These are phyloP conservation scores for Cassiopea xamachana DNA, from an alignment of 30 jellyfish, hydroid and myxozoan species.

Conservation along the genomic window DNA sequence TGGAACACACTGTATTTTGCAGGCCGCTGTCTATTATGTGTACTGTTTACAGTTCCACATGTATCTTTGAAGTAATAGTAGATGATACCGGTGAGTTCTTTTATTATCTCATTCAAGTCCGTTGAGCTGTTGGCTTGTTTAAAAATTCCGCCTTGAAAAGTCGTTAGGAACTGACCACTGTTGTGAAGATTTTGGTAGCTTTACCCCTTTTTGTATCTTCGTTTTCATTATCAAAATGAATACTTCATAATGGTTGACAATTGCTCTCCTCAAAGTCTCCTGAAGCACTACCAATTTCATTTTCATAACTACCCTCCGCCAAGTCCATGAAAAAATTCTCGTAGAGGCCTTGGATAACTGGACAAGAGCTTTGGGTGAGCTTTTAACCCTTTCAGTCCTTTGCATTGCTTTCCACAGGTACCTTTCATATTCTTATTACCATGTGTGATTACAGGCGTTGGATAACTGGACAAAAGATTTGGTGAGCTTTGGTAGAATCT, in stretches of 20 bases:
- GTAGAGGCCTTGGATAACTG: not conserved
- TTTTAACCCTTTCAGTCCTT: not conserved
- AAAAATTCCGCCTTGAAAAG: conserved; percentile 1
- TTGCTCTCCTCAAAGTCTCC: not conserved
- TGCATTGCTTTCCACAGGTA: not conserved
- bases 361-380: conserved; percentile 1
- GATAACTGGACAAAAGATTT: too few species aligned
- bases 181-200: not conserved
- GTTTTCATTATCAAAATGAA: not conserved
- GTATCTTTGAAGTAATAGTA: not conserved
- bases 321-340: not conserved
- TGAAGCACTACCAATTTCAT: not conserved
- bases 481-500: not conserved
- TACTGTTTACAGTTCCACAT: not conserved
- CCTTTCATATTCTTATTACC: not conserved
- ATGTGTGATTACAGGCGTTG: not conserved
- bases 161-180: conserved; percentile 4
- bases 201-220: not conserved
- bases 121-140: not conserved
- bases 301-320: not conserved
- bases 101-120: not conserved
- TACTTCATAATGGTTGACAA: not conserved
- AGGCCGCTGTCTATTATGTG: not conserved
- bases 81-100: not conserved
- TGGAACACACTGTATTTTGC: not conserved